Conservation (phyloP, 2,888 invertebrate genomes). For the Drosophila mettleri region DNA sequence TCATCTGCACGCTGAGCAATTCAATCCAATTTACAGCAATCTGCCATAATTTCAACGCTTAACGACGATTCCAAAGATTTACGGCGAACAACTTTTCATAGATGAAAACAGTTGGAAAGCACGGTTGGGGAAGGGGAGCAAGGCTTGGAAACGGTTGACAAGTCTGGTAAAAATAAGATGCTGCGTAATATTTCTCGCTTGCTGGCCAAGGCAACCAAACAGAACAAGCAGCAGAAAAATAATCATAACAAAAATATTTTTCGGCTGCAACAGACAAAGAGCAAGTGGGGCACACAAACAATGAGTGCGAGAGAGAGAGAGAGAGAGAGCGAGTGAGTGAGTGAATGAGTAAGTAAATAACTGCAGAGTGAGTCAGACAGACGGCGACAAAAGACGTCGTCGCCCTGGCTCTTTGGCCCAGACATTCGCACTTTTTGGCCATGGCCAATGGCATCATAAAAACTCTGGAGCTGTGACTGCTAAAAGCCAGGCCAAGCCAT, state of each 20-base stretch:
- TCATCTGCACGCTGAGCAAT: constrained; percentile 63
- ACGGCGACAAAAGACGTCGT: constrained; percentile 68
- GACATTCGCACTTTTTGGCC: constrained; percentile 71
- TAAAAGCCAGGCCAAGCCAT: constrained; percentile 2
- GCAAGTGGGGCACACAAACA: not conserved
- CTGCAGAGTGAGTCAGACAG: constrained; percentile 62
- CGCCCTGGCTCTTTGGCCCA: constrained; percentile 47
- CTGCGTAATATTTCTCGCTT: constrained; percentile 61
- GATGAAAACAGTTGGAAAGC: constrained; percentile 15
- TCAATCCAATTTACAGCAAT: constrained; percentile 73
- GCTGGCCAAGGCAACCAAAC: constrained; percentile 19
- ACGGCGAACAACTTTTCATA: constrained; percentile 65
- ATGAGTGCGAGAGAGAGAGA: not conserved
- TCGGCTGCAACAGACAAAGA: constrained; percentile 38
- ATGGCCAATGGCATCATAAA: constrained; percentile 81
- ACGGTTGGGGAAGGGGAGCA: not conserved
- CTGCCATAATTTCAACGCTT: constrained; percentile 76
- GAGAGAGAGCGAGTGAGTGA: not conserved
- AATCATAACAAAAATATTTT: constrained; percentile 73
- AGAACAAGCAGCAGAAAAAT: not conserved
- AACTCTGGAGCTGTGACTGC: constrained; percentile 45
- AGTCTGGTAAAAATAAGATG: constrained; percentile 45
- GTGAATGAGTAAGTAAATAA: constrained; percentile 5
- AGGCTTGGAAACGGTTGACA: constrained; percentile 23
- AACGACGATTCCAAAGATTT: constrained; percentile 67